Evolutionary conservation across 2,888 invertebrate species (phyloP), one percentile per base, ranked within the genome.

Genomic region (Orchesella flavescens): DNA sequence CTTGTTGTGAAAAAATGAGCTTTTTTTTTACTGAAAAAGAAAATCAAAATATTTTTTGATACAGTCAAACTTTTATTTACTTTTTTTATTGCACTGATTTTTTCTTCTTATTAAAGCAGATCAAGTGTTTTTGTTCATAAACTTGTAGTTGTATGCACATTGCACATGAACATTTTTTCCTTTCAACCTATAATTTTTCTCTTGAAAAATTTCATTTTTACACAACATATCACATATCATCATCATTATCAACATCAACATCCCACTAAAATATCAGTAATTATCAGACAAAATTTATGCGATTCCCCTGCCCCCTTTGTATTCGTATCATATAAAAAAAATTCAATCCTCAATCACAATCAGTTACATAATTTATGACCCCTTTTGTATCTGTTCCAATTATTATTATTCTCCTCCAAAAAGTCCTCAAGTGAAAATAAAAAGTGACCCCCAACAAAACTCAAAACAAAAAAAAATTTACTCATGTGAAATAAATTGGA

Each of bases 11-110:
- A 13, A 34, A 73, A 17, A 74, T 74, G 74, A 74, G 74, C 66
- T 66, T 75, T 75, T 66, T 75, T 75, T 76, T 34, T 34, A 34
- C 34, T 34, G 34, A 76, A 57, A 53, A 63, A 76, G 65, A 65
- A 49, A 63, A 13, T 46, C 43, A 73, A 55, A 59, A 74, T 34
- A 34, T 34, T 34, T 34, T 34, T 34, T 34, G 34, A 34, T 34
- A 34, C 34, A 34, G 34, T 34, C 34, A 34, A n/a, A 34, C 34
- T 34, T 34, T 34, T 34, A 34, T 34, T 34, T 34, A 34, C 34
- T 34, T 34, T 34, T 34, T 34, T 34, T 34, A 34, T 34, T 34
- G 34, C 34, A 34, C 34, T 34, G 34, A 34, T 34, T 34, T 34
- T 34, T 34, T 34, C 34, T 34, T 34, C 34, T 34, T 34, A 34